Conservation (phyloP, 2,888 invertebrate species). For the Hoplodrina ambigua region DNA sequence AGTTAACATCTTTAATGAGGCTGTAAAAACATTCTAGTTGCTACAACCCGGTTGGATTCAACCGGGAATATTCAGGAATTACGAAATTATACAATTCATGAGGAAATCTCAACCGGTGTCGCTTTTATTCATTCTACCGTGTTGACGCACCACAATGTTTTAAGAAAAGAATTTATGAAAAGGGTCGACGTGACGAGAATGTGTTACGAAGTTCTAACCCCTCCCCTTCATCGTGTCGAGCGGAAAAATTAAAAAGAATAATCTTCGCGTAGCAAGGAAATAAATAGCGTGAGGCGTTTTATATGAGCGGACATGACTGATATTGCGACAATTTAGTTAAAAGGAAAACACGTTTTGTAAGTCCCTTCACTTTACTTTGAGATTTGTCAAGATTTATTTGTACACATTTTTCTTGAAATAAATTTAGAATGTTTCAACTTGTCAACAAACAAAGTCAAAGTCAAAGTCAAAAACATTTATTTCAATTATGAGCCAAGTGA, state of each 20-base stretch:
- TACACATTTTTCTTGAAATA: conserved; percentile 25
- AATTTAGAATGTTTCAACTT: conserved; percentile 8
- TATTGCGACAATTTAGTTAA: conserved; percentile 67
- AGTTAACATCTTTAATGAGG: conserved; percentile 60
- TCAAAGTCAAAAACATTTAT: no score
- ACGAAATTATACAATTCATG: conserved; percentile 55
- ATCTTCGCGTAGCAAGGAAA: conserved; percentile 65
- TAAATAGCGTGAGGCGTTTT: conserved; percentile 62
- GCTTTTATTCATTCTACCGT: conserved; percentile 67
- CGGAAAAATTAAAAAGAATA: conserved; percentile 75
- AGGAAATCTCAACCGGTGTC: conserved; percentile 39
- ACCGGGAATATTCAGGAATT: conserved; percentile 45
- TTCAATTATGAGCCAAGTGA: no score
- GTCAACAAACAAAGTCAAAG: neutral
- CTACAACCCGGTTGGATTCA: conserved; percentile 28
- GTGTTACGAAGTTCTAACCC: conserved; percentile 62
- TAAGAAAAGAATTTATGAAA: conserved; percentile 81
- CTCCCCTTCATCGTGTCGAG: conserved; percentile 46
- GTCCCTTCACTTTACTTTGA: conserved; percentile 60
- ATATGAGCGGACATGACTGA: conserved; percentile 68
- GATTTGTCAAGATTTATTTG: conserved; percentile 64
- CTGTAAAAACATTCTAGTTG: conserved; percentile 62
- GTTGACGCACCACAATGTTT: conserved; percentile 77
- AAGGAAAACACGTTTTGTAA: conserved; percentile 64
- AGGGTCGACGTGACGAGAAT: conserved; percentile 79